Evolutionary conservation across 2,113 vertebrate genomes (phyloP).

Genomic region (Damaliscus lunatus): DNA sequence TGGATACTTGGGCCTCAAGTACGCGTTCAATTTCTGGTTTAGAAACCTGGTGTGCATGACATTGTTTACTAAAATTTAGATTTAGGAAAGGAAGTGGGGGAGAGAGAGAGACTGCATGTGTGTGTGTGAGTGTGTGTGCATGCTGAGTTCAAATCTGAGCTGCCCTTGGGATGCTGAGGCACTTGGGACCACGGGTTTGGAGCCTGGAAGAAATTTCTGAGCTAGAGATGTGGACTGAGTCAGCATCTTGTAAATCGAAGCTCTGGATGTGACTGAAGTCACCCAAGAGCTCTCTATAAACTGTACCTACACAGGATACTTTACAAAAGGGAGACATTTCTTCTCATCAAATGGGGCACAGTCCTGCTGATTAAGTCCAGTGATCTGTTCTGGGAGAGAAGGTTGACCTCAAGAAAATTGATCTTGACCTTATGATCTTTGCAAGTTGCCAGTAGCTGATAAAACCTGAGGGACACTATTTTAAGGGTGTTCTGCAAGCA

Average conservation of each 20-base stretch:
- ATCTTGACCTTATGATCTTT: neutral
- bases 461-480: neutral
- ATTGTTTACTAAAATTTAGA: neutral
- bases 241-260: neutral
- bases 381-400: neutral
- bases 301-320: neutral
- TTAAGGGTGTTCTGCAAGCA: neutral
- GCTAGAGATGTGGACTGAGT: neutral
- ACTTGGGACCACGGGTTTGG: neutral
- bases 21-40: neutral
- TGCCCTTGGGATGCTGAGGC: neutral
- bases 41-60: neutral
- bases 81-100: neutral
- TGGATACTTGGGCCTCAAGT: neutral
- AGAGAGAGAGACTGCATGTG: fast-evolving
- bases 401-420: neutral
- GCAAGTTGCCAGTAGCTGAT: neutral
- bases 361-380: neutral
- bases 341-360: neutral
- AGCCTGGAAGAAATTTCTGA: neutral
- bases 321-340: neutral
- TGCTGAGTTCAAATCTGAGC: neutral
- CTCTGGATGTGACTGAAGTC: neutral
- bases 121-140: too few species aligned
- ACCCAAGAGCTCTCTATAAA: neutral